Evolutionary conservation across 2,888 invertebrate genomes (phyloP).

Genomic region (Hofmannophila pseudospretella): DNA sequence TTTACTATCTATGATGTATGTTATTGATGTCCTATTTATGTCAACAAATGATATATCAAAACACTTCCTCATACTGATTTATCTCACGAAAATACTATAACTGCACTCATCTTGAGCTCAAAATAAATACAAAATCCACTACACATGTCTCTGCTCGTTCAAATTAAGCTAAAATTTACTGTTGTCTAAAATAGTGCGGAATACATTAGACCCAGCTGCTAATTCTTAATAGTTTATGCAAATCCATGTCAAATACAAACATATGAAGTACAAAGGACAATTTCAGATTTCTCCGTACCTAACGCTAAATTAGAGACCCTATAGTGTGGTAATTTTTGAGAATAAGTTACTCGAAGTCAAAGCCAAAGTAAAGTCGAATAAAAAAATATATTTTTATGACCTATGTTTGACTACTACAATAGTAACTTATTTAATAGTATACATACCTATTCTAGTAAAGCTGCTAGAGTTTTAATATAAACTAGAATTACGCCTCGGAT

Average conservation of each 20-base stretch:
- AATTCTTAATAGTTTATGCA: conserved; percentile 73
- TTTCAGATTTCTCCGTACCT: not conserved
- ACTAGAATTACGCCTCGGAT: too few species aligned
- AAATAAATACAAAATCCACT: conserved; percentile 13
- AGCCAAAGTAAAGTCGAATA: too few species aligned
- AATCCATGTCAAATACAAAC: conserved; percentile 51
- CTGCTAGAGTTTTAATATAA: too few species aligned
- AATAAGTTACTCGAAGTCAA: too few species aligned
- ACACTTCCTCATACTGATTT: conserved; percentile 13
- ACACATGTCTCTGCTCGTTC: conserved; percentile 26
- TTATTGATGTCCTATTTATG: conserved; percentile 1
- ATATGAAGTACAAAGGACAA: conserved; percentile 10
- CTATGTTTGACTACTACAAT: too few species aligned
- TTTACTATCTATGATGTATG: too few species aligned
- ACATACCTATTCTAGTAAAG: too few species aligned
- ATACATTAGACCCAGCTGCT: conserved; percentile 38
- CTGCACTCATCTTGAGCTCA: conserved; percentile 7
- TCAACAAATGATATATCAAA: not conserved
- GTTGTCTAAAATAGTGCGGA: conserved; percentile 11
- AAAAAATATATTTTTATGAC: too few species aligned
- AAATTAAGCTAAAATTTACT: conserved; percentile 28
- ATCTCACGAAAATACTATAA: conserved; percentile 7
- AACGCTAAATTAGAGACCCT: too few species aligned
- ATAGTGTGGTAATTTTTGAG: too few species aligned
- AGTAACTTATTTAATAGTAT: too few species aligned